Evolutionary conservation across 2,113 vertebrate genomes (phyloP).

Genomic region (Pseudorasbora parva): DNA sequence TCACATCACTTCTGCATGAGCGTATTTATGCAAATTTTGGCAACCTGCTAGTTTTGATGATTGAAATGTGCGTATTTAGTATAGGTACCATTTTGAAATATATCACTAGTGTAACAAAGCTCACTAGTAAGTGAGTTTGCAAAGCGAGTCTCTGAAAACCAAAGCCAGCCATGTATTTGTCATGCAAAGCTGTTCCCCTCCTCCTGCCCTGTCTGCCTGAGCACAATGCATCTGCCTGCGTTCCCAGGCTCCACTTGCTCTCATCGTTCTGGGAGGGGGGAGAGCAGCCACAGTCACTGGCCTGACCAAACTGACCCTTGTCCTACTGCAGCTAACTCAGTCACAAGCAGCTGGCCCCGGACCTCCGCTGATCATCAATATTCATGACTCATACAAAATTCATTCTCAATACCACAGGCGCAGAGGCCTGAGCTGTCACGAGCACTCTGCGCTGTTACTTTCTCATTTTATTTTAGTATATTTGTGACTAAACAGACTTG

Average conservation of each 20-base stretch:
- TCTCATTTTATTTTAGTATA: constrained; percentile 10
- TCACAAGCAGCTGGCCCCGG: constrained; percentile 36
- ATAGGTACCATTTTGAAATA: not conserved
- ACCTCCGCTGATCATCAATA: constrained; percentile 50
- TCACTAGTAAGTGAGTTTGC: constrained; percentile 11
- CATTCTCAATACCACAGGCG: constrained; percentile 24
- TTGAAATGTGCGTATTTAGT: not conserved
- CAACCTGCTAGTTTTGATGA: not conserved
- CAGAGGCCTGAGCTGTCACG: not conserved
- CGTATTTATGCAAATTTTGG: not conserved
- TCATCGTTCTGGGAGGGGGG: constrained; percentile 38
- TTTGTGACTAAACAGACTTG: not conserved
- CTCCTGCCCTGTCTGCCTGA: constrained; percentile 54
- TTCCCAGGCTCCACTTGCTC: constrained; percentile 56
- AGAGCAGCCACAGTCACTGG: constrained; percentile 48
- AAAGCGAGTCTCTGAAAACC: constrained; percentile 28
- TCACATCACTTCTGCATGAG: not conserved
- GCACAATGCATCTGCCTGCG: constrained; percentile 56
- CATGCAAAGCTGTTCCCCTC: constrained; percentile 61
- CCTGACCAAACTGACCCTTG: constrained; percentile 58
- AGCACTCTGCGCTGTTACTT: not conserved
- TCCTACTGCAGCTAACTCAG: constrained; percentile 47
- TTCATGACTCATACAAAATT: constrained; percentile 50
- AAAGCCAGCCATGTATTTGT: constrained; percentile 52
- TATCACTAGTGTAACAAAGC: not conserved